Conservation (phyloP, 2,797 vertebrate genomes). For the Phoebastria nigripes region DNA sequence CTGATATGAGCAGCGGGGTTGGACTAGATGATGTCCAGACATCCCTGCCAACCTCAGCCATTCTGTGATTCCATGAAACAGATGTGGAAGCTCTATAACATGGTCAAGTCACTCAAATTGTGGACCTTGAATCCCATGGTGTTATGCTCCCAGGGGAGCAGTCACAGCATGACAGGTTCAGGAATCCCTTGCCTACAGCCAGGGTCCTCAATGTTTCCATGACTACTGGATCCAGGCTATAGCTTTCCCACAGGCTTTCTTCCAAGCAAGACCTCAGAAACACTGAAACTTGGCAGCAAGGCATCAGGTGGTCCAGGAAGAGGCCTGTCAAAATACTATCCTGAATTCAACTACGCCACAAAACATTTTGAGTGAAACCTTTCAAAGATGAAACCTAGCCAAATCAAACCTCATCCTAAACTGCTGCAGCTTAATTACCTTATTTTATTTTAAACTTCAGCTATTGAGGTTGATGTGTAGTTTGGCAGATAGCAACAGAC, state of each 20-base stretch:
- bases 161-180: background rate
- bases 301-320: background rate
- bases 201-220: background rate
- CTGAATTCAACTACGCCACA: background rate
- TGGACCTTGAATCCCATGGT: background rate
- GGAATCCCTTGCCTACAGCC: background rate
- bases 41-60: background rate
- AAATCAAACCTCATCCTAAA: background rate
- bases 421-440: background rate
- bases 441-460: background rate
- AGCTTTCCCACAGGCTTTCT: background rate
- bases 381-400: background rate
- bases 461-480: background rate
- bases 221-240: background rate
- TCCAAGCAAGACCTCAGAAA: background rate
- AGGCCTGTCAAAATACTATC: background rate
- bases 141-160: background rate
- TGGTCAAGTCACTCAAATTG: background rate
- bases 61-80: background rate
- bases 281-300: background rate
- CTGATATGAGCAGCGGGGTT: background rate
- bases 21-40: background rate
- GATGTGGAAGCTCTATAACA: background rate
- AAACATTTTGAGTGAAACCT: background rate
- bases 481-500: background rate